Conservation (phyloP, 92 coral and sea anemone species). For the Paramuricea clavata region DNA sequence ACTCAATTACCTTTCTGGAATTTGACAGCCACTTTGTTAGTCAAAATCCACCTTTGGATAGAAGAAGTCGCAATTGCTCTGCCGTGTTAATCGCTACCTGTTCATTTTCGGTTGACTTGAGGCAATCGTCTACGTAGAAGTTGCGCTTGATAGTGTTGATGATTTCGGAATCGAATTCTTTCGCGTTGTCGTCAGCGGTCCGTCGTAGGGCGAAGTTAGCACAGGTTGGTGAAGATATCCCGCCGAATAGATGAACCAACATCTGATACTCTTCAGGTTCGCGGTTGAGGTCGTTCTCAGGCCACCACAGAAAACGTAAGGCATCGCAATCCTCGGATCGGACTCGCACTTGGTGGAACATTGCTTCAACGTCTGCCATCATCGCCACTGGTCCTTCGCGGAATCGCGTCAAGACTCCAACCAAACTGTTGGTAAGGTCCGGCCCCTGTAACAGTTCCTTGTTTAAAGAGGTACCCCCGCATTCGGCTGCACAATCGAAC, state of each 20-base stretch:
- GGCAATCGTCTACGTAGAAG: slow-evolving; percentile 3
- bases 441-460: slow-evolving; percentile 35
- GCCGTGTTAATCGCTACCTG: background rate
- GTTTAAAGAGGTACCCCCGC: slow-evolving; percentile 30
- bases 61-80: background rate
- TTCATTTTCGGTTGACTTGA: background rate
- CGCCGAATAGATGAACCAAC: background rate
- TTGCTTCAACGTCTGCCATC: background rate
- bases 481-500: slow-evolving; percentile 52
- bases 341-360: background rate
- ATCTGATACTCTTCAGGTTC: background rate
- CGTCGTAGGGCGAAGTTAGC: background rate
- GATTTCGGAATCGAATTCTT: background rate
- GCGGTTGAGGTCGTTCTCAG: background rate
- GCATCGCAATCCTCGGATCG: background rate
- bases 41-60: background rate
- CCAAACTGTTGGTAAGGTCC: background rate
- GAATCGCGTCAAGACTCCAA: background rate
- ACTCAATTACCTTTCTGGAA: no score
- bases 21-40: background rate
- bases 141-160: background rate
- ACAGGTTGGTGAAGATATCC: background rate
- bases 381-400: background rate
- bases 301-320: background rate
- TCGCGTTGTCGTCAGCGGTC: background rate